phyloP scores from a whole-genome alignment of 92 coral and sea anemone genomes.

The Epizoanthus stellaris region DNA sequence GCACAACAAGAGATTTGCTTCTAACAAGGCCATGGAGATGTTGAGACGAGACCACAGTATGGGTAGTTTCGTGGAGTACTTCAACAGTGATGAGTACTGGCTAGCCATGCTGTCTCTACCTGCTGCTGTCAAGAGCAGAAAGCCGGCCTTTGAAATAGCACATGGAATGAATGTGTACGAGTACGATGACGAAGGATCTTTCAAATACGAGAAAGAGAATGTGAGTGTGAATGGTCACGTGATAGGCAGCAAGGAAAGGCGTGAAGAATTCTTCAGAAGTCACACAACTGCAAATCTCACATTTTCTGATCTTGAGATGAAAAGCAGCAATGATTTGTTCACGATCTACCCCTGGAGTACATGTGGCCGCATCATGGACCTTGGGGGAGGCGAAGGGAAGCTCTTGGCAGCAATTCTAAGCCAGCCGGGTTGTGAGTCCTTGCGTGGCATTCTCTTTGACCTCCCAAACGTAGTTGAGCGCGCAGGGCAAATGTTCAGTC shows the following conservation, averaged over 20 bases:
- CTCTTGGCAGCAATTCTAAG: conserved; percentile 59
- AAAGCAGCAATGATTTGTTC: neutral
- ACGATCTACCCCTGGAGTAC: conserved; percentile 57
- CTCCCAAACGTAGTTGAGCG: neutral
- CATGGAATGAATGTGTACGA: conserved; percentile 63
- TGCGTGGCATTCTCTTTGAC: conserved; percentile 39
- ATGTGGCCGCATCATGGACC: conserved; percentile 59
- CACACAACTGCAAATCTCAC: conserved; percentile 5
- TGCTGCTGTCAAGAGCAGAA: conserved; percentile 44
- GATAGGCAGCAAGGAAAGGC: conserved; percentile 1
- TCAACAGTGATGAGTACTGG: conserved; percentile 59
- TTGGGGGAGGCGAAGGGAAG: conserved; percentile 63
- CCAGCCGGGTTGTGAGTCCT: conserved; percentile 60
- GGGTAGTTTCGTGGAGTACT: conserved; percentile 52
- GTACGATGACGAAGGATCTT: conserved; percentile 18
- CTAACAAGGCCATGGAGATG: conserved; percentile 57
- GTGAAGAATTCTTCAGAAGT: neutral
- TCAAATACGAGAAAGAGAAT: conserved; percentile 1
- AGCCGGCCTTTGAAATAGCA: conserved; percentile 48
- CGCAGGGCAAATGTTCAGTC: neutral
- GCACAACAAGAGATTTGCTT: conserved; percentile 34
- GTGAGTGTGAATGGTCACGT: neutral
- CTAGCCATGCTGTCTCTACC: conserved; percentile 53
- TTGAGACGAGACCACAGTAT: conserved; percentile 60
- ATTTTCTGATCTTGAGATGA: neutral